Conservation (phyloP, 2,113 vertebrate species). For the Conger conger region DNA sequence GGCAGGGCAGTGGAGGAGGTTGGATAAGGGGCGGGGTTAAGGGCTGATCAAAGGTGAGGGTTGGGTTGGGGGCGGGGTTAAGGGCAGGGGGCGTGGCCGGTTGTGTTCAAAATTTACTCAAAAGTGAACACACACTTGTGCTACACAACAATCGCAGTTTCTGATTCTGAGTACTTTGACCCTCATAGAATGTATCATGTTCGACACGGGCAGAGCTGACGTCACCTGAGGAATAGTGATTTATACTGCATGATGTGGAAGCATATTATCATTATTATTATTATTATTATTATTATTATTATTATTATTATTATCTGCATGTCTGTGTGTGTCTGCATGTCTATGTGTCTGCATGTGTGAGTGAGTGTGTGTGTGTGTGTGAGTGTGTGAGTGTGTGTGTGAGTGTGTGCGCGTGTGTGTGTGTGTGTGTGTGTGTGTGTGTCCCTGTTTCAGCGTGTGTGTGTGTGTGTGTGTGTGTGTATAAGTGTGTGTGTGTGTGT, state of each 20-base stretch:
- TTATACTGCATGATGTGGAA: too few relatives aligned
- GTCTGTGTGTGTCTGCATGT: not conserved
- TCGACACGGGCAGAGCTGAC: too few relatives aligned
- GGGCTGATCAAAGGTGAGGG: too few relatives aligned
- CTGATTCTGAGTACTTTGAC: too few relatives aligned
- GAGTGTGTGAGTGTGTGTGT: constrained; percentile 31
- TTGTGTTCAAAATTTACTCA: too few relatives aligned
- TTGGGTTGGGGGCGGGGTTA: not conserved
- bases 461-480: not conserved
- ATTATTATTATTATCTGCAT: not conserved
- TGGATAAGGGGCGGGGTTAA: not conserved
- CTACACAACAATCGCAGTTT: too few relatives aligned
- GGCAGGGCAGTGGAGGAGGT: not conserved
- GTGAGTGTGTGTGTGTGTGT: constrained; percentile 30
- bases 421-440: not conserved
- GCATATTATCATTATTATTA: too few relatives aligned
- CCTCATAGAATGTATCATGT: too few relatives aligned
- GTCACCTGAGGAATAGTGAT: too few relatives aligned
- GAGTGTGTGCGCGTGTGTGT: constrained; percentile 13
- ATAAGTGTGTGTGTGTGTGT: not conserved
- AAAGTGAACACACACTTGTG: too few relatives aligned
- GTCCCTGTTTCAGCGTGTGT: too few relatives aligned
- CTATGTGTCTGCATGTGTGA: not conserved
- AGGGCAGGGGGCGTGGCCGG: not conserved
- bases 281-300: not conserved